A percentile compares a stretch with the other conserved stretches of the same genome.
phyloP scores from a whole-genome alignment of 2,113 vertebrate genomes.

The Acanthisitta chloris region DNA sequence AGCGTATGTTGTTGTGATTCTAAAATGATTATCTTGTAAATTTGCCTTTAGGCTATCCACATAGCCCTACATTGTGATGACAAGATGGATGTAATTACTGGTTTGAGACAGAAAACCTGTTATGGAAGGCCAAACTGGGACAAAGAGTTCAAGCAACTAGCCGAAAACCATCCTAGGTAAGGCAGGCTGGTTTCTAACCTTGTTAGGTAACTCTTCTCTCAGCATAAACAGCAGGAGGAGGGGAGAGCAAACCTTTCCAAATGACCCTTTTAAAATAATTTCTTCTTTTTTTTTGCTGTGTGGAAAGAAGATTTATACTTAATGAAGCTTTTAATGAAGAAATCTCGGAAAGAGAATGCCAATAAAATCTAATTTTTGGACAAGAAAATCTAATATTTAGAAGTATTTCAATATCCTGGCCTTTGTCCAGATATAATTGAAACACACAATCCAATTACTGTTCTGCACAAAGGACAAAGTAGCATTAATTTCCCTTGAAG shows the following conservation, averaged over 20 bases:
- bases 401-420: slow-evolving; percentile 83
- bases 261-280: slow-evolving; percentile 76
- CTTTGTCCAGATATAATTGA: slow-evolving; percentile 83
- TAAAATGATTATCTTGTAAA: slow-evolving; percentile 21
- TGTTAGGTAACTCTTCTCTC: slow-evolving; percentile 13
- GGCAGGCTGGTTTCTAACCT: slow-evolving; percentile 21
- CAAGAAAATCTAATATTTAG: slow-evolving; percentile 82
- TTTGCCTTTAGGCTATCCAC: slow-evolving; percentile 75
- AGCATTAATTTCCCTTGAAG: slow-evolving; percentile 81
- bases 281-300: slow-evolving; percentile 68
- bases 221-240: slow-evolving; percentile 30
- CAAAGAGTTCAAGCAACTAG: slow-evolving; percentile 77
- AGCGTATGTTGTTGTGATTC: neutral
- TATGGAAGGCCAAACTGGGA: slow-evolving; percentile 84
- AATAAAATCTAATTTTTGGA: slow-evolving; percentile 83
- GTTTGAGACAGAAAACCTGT: slow-evolving; percentile 80
- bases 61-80: slow-evolving; percentile 79
- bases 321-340: slow-evolving; percentile 83
- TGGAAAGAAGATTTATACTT: slow-evolving; percentile 78
- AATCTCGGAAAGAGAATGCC: slow-evolving; percentile 79
- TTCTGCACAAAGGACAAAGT: slow-evolving; percentile 79
- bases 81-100: slow-evolving; percentile 77
- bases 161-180: slow-evolving; percentile 78
- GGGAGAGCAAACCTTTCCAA: slow-evolving; percentile 48
- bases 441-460: slow-evolving; percentile 83